Base-by-base conservation (phyloP, 2,797 vertebrate species). In the Austrolebias charrua region DNA sequence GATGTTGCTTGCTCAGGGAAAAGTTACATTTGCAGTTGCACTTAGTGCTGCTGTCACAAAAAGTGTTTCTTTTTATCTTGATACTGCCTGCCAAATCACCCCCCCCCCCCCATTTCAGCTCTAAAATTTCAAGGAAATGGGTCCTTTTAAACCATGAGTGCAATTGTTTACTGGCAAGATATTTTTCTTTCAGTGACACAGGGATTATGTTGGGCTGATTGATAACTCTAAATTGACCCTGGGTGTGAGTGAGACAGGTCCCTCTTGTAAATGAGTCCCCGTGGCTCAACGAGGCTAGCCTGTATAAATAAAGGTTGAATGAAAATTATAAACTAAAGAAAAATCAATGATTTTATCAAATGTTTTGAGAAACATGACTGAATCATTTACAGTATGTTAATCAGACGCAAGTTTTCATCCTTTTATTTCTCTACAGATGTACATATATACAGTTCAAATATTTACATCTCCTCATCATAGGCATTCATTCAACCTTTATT, bases 1-100 rank as follows among this genome's bases (percentile, higher is more conserved):
- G 50, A 87, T 83, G 81, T 51, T 70, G 74, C 84, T 79, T 69
- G 67, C 80, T 85, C 84, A 81, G 80, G 82, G 50, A 82, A 87
- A 86, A 89, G 71, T 84, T 84, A 45, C 74, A 75, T 85, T 84
- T 74, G 57, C 74, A 60, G 64, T 71, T 48, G 52, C 68, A 20
- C 63, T 28, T 67, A 65, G 77, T 60, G 69, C 44, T 51, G 78
- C 75, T 75, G 77, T 84, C 74, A 82, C 70, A 67, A 43, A 63
- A 56, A 60, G 35, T 55, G 57, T 61, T 73, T 63, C 16, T 73
- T 53, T 73, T 60, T 60, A 43, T 66, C 54, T 24, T 18, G 31
- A 20, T 31, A 12, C 50, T 13, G 19, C 44, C 49, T 68, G 24
- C 24, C 24, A 24, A 24, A 1, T 3, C 24, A 1, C 24, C 24